Base-by-base conservation (phyloP, 2,888 invertebrate genomes). In the Erannis defoliaria region DNA sequence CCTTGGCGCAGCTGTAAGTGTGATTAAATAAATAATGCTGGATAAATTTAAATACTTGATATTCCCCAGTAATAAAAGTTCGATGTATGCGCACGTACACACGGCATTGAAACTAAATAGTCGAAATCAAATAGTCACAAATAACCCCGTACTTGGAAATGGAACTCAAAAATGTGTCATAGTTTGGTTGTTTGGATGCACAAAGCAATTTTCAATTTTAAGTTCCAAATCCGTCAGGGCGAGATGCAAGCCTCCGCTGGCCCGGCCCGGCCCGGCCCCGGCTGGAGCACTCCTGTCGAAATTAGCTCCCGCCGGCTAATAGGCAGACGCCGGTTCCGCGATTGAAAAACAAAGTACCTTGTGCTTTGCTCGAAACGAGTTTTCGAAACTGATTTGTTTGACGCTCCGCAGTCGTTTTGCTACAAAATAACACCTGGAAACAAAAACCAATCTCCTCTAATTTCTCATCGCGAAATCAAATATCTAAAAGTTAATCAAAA, bases 121-220 rank as follows among this genome's bases (percentile, higher is more conserved):
- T 23, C 10, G 40, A 37, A 16, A n/a, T n/a, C n/a, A 18, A n/a
- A 10, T 35, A 19, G 12, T 21, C 19, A 21, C 40, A 3, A 21
- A 9, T 19, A 21, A 37, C 10, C 10, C n/a, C 6, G 10, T 6
- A 38, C 2, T 3, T 40, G 19, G 5, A 37, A 37, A 37, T n/a
- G 1, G 6, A 37, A 3, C 10, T 64, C 29, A 40, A 31, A 62
- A 43, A 54, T 49, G 53, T 55, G 55, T 55, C 55, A 62, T 58
- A 62, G 57, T 55, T 60, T 62, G 62, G 59, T 62, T 66, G 56
- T 62, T 57, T 35, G 57, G 59, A 57, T 53, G 63, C 61, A 62
- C 50, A 26, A 60, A 68, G 56, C 60, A 35, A 57, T 57, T 62
- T 68, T 62, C 51, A 55, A 66, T 66, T 57, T 55, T 26, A 40